A percentile compares a stretch with the other conserved stretches of the same genome.
phyloP scores from a whole-genome alignment of 2,888 invertebrate genomes.

The Lagria hirta region DNA sequence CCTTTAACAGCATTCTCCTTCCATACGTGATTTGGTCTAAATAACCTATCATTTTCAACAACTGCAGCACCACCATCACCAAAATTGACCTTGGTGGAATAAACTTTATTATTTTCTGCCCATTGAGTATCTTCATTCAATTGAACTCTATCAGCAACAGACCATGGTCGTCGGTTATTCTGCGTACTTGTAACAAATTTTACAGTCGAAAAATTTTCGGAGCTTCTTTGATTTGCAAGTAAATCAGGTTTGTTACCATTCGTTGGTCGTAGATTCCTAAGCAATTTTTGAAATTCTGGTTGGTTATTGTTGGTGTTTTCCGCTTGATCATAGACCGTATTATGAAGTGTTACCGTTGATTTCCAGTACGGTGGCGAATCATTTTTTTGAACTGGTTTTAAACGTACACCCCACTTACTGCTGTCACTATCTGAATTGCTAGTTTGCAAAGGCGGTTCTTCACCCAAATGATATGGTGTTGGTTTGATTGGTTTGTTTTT shows the following conservation, averaged over 20 bases:
- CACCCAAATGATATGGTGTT: slow-evolving; percentile 73
- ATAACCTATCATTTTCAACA: slow-evolving; percentile 43
- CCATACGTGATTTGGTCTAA: slow-evolving; percentile 44
- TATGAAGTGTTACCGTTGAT: slow-evolving; percentile 52
- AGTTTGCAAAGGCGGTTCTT: slow-evolving; percentile 55
- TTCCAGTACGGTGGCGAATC: slow-evolving; percentile 52
- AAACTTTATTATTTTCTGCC: slow-evolving; percentile 54
- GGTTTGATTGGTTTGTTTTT: slow-evolving; percentile 75
- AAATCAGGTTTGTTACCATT: slow-evolving; percentile 37
- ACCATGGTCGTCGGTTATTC: slow-evolving; percentile 46
- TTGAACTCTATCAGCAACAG: slow-evolving; percentile 58
- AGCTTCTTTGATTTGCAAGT: slow-evolving; percentile 29
- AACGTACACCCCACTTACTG: slow-evolving; percentile 57
- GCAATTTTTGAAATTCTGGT: slow-evolving; percentile 49
- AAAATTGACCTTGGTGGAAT: slow-evolving; percentile 63
- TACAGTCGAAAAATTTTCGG: slow-evolving; percentile 35
- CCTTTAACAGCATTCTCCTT: slow-evolving; percentile 45
- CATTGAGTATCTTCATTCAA: slow-evolving; percentile 53
- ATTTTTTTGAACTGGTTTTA: slow-evolving; percentile 52
- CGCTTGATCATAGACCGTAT: slow-evolving; percentile 41
- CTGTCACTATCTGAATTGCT: slow-evolving; percentile 37
- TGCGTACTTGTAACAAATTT: slow-evolving; percentile 31
- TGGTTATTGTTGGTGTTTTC: slow-evolving; percentile 28
- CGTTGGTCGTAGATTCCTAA: slow-evolving; percentile 46
- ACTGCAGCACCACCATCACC: slow-evolving; percentile 54